Conservation (phyloP, 1,140 invertebrate species). For the Listronotus oregonensis region DNA sequence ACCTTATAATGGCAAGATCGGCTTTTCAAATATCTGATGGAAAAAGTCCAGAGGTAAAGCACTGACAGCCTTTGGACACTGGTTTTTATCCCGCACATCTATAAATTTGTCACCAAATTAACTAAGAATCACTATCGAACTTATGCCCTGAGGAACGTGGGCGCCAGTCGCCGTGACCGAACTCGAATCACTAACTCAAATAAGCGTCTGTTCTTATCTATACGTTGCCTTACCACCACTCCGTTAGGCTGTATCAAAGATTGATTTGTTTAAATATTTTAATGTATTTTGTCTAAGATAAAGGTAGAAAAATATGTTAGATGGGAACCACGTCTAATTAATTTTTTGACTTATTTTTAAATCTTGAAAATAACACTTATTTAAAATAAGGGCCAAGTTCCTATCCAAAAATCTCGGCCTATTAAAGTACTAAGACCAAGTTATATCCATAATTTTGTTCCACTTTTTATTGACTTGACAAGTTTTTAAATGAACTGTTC, state of each 20-base stretch:
- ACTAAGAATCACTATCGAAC: no score
- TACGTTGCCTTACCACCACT: constrained; percentile 13
- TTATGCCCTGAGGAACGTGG: no score
- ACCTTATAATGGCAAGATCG: constrained; percentile 10
- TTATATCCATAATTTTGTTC: no score
- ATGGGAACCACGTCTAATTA: no score
- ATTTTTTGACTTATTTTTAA: no score
- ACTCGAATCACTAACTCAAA: constrained; percentile 14
- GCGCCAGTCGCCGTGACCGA: not conserved
- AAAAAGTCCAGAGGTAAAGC: constrained; percentile 19
- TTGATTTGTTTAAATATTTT: constrained; percentile 2
- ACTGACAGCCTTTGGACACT: not conserved
- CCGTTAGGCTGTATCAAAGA: not conserved
- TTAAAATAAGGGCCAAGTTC: no score
- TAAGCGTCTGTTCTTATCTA: constrained; percentile 11
- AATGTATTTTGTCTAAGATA: not conserved
- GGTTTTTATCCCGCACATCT: constrained; percentile 21
- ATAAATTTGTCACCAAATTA: constrained; percentile 4
- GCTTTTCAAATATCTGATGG: constrained; percentile 20
- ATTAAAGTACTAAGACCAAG: no score
- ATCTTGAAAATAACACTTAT: no score
- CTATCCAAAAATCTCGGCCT: no score
- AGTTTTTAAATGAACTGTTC: no score
- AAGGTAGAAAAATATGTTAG: no score
- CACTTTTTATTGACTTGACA: no score